phyloP scores from a whole-genome alignment of 2,888 invertebrate species.

The Salpingus planirostris region DNA sequence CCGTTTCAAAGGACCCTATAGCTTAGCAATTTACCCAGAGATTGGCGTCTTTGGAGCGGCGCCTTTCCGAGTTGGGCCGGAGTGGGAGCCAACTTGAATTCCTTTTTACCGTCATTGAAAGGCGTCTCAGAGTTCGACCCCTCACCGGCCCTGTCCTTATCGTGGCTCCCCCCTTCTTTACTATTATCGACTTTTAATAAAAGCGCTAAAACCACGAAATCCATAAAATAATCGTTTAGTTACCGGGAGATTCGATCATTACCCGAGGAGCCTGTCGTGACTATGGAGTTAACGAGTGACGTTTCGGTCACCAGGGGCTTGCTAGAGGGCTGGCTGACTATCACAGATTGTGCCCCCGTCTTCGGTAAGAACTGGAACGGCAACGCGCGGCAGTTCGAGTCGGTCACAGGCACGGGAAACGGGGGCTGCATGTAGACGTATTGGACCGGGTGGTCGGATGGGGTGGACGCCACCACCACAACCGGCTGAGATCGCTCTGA shows the following conservation, averaged over 20 bases:
- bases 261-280: too few species aligned
- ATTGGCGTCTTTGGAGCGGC: slow-evolving; percentile 78
- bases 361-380: slow-evolving; percentile 35
- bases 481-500: slow-evolving; percentile 33
- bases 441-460: slow-evolving; percentile 38
- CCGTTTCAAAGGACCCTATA: too few species aligned
- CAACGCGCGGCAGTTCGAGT: slow-evolving; percentile 32
- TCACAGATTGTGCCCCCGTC: slow-evolving; percentile 46
- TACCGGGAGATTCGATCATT: too few species aligned
- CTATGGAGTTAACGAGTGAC: too few species aligned
- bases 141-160: neutral
- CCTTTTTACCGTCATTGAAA: slow-evolving; percentile 18
- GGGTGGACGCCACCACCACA: slow-evolving; percentile 37
- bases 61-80: slow-evolving; percentile 89
- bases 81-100: slow-evolving; percentile 81
- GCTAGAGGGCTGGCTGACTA: slow-evolving; percentile 44
- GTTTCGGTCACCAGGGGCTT: too few species aligned
- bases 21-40: slow-evolving; percentile 74
- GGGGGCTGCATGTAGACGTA: slow-evolving; percentile 41
- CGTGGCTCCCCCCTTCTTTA: too few species aligned
- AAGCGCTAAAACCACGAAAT: too few species aligned
- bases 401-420: slow-evolving; percentile 44
- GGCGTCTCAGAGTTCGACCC: neutral
- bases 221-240: too few species aligned
- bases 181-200: too few species aligned